A percentile compares a stretch with the other conserved stretches of the same genome.
Conservation (phyloP, 1,140 invertebrate species). For the Coptotermes formosanus region DNA sequence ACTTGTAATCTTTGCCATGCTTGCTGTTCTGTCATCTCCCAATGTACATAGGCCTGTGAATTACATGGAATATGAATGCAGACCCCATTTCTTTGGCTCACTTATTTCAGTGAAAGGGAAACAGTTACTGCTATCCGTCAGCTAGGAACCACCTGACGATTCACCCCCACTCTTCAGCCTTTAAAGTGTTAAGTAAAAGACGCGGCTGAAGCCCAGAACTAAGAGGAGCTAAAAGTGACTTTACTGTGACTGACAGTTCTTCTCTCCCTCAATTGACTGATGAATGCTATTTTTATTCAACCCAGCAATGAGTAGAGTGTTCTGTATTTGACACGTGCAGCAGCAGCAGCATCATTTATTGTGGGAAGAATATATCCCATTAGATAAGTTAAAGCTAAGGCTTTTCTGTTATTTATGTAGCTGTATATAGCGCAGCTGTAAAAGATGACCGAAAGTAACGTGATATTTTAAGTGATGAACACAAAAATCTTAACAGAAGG, state of each 20-base stretch:
- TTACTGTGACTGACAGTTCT: background rate
- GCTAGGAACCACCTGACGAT: no score
- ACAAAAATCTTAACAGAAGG: background rate
- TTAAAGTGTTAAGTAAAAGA: no score
- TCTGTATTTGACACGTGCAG: background rate
- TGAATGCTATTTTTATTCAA: slow-evolving; percentile 10
- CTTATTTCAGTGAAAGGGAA: no score
- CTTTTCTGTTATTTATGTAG: background rate
- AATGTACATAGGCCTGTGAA: no score
- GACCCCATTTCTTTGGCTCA: no score
- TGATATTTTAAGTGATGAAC: background rate
- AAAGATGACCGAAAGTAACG: background rate
- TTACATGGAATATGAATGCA: no score
- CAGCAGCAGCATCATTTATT: background rate
- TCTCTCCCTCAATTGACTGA: background rate
- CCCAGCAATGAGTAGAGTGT: background rate
- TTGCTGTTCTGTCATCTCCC: no score
- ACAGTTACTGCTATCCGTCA: no score
- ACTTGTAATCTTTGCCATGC: no score
- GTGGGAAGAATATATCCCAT: slow-evolving; percentile 1
- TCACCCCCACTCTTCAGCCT: no score
- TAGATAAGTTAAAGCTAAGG: background rate
- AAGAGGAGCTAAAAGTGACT: background rate
- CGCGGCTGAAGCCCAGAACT: no score
- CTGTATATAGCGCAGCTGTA: background rate